Percentiles rank a stretch among this genome's conserved stretches.
These are phyloP conservation scores for Cryptus armator DNA, from an alignment of 2,888 invertebrate genomes.

Conservation along the genomic window DNA sequence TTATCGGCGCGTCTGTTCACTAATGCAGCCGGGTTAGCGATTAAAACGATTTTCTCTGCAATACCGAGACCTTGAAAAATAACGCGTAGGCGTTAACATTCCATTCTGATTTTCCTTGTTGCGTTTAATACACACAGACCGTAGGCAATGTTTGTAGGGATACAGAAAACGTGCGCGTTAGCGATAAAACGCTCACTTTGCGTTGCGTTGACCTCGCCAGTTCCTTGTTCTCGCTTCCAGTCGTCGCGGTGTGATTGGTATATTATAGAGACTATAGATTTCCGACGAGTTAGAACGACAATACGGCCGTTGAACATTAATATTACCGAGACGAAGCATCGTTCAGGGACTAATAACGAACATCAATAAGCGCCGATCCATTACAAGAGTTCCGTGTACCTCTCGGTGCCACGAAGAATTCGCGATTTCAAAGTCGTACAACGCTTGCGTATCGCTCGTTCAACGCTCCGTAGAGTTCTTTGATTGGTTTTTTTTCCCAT, in stretches of 20 bases:
- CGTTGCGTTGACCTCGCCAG: constrained; percentile 66
- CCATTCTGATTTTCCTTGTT: constrained; percentile 64
- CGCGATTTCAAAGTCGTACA: neutral
- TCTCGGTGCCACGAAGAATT: constrained; percentile 22
- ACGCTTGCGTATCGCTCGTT: neutral
- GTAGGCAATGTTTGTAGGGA: constrained; percentile 35
- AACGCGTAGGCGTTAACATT: constrained; percentile 69
- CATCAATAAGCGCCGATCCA: constrained; percentile 16
- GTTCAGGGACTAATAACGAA: constrained; percentile 37
- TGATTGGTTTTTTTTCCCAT: neutral
- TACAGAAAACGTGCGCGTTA: constrained; percentile 39
- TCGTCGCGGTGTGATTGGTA: neutral
- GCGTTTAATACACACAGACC: constrained; percentile 35
- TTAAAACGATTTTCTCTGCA: constrained; percentile 42
- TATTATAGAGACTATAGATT: neutral
- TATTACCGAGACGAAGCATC: constrained; percentile 44
- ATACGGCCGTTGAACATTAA: constrained; percentile 25
- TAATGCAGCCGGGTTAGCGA: neutral
- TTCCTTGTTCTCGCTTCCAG: constrained; percentile 50
- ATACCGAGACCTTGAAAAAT: constrained; percentile 63
- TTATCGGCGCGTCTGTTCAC: neutral
- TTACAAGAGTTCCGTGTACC: neutral
- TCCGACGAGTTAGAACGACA: neutral
- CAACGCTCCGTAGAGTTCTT: neutral
- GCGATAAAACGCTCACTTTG: constrained; percentile 59